Conservation (phyloP, 2,113 vertebrate species). For the Gymnorhina tibicen region DNA sequence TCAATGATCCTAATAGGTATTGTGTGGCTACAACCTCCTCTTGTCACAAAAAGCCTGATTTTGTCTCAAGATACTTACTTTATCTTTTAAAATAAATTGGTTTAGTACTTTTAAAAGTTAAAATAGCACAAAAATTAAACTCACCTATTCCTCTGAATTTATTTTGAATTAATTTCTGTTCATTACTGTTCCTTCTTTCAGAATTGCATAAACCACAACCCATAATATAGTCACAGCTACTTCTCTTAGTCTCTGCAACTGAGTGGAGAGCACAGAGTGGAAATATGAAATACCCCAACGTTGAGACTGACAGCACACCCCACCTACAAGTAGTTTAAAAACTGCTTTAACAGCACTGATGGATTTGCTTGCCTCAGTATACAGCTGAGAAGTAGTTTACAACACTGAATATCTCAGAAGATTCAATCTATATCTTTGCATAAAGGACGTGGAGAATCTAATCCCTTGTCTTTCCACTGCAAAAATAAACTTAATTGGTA, state of each 20-base stretch:
- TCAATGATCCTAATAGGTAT: no score
- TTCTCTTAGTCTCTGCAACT: neutral
- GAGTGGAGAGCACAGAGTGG: neutral
- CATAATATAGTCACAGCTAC: neutral
- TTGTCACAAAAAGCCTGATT: neutral
- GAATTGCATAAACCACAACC: neutral
- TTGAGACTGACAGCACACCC: neutral
- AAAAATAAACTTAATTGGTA: neutral
- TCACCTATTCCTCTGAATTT: neutral
- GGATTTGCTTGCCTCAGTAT: neutral
- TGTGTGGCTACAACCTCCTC: neutral
- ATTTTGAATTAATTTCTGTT: neutral
- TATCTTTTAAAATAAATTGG: neutral
- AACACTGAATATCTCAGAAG: neutral
- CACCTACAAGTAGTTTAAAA: neutral
- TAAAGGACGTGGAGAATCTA: neutral
- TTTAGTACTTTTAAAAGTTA: neutral
- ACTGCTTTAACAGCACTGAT: neutral
- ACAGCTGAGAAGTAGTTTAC: neutral
- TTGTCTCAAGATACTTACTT: neutral
- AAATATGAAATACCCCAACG: accelerated
- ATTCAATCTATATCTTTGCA: neutral
- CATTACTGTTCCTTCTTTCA: neutral
- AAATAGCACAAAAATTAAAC: neutral
- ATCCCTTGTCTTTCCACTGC: neutral